Evolutionary conservation across 2,888 invertebrate genomes (phyloP).

Genomic region (Apotomis betuletana): DNA sequence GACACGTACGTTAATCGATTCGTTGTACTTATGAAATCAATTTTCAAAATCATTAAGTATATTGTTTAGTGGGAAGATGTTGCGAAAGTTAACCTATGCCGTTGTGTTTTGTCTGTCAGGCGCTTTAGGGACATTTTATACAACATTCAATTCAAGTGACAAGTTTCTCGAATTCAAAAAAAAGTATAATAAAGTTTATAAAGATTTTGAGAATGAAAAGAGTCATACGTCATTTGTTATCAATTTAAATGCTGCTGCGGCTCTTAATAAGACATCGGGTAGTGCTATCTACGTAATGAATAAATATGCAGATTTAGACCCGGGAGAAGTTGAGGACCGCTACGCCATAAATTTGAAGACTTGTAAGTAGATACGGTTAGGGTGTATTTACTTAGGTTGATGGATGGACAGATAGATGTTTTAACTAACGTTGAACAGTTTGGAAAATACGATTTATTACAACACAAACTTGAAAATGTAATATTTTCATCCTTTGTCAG

Average conservation of each 20-base stretch:
- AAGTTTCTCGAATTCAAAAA: slow-evolving; percentile 57
- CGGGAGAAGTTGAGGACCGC: slow-evolving; percentile 53
- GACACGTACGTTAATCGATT: slow-evolving; percentile 16
- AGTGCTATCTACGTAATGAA: slow-evolving; percentile 57
- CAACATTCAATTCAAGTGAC: slow-evolving; percentile 44
- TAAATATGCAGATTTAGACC: slow-evolving; percentile 60
- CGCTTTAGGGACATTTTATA: slow-evolving; percentile 39
- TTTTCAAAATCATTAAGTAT: neutral
- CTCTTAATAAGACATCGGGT: slow-evolving; percentile 54
- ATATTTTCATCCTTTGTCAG: neutral
- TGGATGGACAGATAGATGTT: slow-evolving; percentile 4
- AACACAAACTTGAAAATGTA: neutral
- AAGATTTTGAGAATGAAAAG: slow-evolving; percentile 48
- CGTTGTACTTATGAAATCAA: neutral
- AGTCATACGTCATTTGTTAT: slow-evolving; percentile 54
- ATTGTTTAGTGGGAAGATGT: neutral
- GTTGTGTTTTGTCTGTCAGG: slow-evolving; percentile 13
- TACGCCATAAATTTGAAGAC: slow-evolving; percentile 57
- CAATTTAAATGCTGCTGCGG: slow-evolving; percentile 55
- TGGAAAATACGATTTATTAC: neutral
- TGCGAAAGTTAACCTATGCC: slow-evolving; percentile 11
- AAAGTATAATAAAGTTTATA: slow-evolving; percentile 58
- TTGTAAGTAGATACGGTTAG: slow-evolving; percentile 56
- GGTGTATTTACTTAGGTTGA: slow-evolving; percentile 16
- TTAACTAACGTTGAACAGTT: neutral